Evolutionary conservation across 2,888 invertebrate species (phyloP).

Genomic region (Patella pellucida): DNA sequence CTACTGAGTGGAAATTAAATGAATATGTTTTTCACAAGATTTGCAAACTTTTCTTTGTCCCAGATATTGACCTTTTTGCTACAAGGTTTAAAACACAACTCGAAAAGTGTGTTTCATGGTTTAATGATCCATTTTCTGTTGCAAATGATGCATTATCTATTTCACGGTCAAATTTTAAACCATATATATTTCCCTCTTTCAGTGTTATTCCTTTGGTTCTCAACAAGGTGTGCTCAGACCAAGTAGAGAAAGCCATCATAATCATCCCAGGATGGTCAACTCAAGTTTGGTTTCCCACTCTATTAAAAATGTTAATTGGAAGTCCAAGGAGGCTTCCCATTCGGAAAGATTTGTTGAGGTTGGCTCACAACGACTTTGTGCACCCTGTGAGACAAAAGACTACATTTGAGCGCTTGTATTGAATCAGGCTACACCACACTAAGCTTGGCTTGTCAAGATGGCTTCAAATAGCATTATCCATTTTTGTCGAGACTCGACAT

Average conservation of each 20-base stretch:
- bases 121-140: slow-evolving; percentile 25
- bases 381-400: no score
- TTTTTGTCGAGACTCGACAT: no score
- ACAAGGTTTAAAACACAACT: slow-evolving; percentile 29
- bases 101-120: slow-evolving; percentile 26
- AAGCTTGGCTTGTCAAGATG: no score
- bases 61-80: slow-evolving; percentile 34
- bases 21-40: slow-evolving; percentile 22
- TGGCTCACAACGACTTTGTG: no score
- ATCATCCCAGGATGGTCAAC: no score
- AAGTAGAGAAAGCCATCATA: neutral
- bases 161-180: slow-evolving; percentile 28
- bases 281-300: no score
- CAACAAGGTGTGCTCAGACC: neutral
- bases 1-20: slow-evolving; percentile 31
- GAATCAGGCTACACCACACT: no score
- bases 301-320: no score
- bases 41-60: slow-evolving; percentile 21
- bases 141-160: slow-evolving; percentile 27
- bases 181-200: slow-evolving; percentile 36
- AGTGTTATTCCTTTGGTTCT: slow-evolving; percentile 19
- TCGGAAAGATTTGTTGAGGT: no score
- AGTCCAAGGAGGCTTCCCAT: no score
- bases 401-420: no score
- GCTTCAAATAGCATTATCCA: no score